Evolutionary conservation across 2,113 vertebrate species (phyloP).

Genomic region (Ochotona princeps): DNA sequence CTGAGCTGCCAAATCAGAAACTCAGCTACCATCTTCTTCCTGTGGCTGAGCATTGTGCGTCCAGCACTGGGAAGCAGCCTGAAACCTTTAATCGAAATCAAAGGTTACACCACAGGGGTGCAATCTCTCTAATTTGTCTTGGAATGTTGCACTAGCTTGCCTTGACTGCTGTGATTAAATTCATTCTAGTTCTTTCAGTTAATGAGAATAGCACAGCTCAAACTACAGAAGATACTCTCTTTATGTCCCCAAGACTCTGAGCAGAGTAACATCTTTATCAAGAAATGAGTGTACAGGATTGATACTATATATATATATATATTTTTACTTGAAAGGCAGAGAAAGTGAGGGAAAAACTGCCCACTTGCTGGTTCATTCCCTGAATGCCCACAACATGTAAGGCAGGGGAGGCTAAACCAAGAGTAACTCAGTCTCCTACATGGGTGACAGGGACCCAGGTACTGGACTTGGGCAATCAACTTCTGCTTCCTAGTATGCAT

Average conservation of each 20-base stretch:
- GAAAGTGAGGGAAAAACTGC: too few species aligned
- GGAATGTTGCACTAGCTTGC: slow-evolving; percentile 69
- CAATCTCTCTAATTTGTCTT: slow-evolving; percentile 78
- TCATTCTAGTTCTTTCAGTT: slow-evolving; percentile 71
- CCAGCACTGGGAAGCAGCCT: slow-evolving; percentile 60
- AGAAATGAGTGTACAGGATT: slow-evolving; percentile 48
- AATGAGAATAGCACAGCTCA: slow-evolving; percentile 74
- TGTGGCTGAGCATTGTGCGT: slow-evolving; percentile 62
- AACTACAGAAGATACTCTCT: slow-evolving; percentile 59
- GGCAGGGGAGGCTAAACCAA: too few species aligned
- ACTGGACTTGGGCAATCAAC: too few species aligned
- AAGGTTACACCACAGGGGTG: slow-evolving; percentile 74
- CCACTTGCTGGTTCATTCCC: too few species aligned
- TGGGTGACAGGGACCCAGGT: too few species aligned
- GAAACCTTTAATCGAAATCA: slow-evolving; percentile 76
- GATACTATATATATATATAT: background rate
- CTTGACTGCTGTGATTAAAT: slow-evolving; percentile 75
- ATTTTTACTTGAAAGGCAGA: too few species aligned
- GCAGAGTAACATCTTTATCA: slow-evolving; percentile 70
- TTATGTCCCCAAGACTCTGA: slow-evolving; percentile 49
- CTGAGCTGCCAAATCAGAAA: slow-evolving; percentile 34
- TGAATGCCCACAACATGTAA: too few species aligned
- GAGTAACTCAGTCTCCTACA: too few species aligned
- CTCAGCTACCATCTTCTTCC: slow-evolving; percentile 57
- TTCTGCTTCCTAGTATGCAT: too few species aligned